These are phyloP conservation scores for Cyrtonyx montezumae DNA, from an alignment of 2,113 vertebrate species.

Conservation along the genomic window DNA sequence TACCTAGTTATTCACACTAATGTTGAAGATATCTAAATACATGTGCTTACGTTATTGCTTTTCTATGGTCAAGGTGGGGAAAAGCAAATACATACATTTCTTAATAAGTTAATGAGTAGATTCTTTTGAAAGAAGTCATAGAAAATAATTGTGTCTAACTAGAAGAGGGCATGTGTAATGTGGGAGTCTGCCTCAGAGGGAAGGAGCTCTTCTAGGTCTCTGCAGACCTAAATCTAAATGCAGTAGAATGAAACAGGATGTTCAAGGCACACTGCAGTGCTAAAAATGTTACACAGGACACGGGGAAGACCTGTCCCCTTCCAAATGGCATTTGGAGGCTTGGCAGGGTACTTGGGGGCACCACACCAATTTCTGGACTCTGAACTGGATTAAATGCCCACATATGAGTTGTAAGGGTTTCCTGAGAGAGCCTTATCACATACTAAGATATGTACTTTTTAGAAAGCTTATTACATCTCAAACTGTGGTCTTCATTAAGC, in stretches of 20 bases:
- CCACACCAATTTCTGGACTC: not conserved
- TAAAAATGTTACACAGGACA: not conserved
- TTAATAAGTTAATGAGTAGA: not conserved
- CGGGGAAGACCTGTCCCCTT: accelerated
- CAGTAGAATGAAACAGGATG: not conserved
- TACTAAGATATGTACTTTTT: not conserved
- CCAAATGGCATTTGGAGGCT: not conserved
- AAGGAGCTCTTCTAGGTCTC: not conserved
- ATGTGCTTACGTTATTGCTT: not conserved
- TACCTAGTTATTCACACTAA: not conserved
- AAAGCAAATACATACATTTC: not conserved
- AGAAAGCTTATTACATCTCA: not conserved
- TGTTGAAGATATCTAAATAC: not conserved
- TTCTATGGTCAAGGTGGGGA: not conserved
- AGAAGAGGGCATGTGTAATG: not conserved
- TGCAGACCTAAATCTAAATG: not conserved
- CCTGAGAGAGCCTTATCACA: not conserved
- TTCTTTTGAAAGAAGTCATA: not conserved
- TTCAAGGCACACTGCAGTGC: not conserved
- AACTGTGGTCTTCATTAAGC: not conserved
- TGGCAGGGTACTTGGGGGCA: not conserved
- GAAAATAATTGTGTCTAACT: not conserved
- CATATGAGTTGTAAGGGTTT: too few species aligned
- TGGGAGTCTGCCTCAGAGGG: not conserved
- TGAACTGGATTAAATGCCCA: not conserved